Percentiles rank a stretch among this genome's conserved stretches.
phyloP scores from a whole-genome alignment of 2,888 invertebrate genomes.

The Smittia aterrima region DNA sequence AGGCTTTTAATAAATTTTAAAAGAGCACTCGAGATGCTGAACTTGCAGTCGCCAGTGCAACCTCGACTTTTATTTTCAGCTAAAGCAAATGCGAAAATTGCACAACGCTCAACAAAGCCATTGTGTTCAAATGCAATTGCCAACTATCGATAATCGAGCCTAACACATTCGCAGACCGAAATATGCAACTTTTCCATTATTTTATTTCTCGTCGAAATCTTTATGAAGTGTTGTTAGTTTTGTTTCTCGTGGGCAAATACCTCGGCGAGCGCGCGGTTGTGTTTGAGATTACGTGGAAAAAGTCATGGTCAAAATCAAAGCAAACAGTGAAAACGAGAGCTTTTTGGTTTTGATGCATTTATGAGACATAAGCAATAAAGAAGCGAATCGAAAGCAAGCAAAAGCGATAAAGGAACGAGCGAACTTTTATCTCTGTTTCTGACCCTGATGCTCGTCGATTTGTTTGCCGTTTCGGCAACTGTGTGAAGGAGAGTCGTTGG shows the following conservation, averaged over 20 bases:
- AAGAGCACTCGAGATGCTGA: background rate
- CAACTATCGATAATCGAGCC: background rate
- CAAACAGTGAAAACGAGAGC: background rate
- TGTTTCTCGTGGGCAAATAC: background rate
- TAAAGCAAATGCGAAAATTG: background rate
- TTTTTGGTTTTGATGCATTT: background rate
- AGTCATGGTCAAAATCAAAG: slow-evolving; percentile 41
- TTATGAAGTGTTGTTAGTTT: background rate
- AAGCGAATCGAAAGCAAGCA: background rate
- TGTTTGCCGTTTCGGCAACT: slow-evolving; percentile 20
- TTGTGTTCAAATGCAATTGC: background rate
- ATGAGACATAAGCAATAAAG: background rate
- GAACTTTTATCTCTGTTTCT: slow-evolving; percentile 13
- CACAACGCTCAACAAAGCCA: background rate
- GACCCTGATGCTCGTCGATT: slow-evolving; percentile 15
- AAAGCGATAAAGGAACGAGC: slow-evolving; percentile 6
- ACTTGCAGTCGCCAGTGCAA: background rate
- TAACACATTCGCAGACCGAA: background rate
- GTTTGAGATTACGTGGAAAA: slow-evolving; percentile 18
- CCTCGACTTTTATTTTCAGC: slow-evolving; percentile 5
- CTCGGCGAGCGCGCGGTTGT: background rate
- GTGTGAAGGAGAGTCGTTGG: slow-evolving; percentile 40
- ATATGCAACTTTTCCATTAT: slow-evolving; percentile 8
- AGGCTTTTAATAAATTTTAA: no score
- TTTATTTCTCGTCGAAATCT: slow-evolving; percentile 4